Base-by-base conservation (phyloP, 2,888 invertebrate species). In the Tubulanus polymorphus region DNA sequence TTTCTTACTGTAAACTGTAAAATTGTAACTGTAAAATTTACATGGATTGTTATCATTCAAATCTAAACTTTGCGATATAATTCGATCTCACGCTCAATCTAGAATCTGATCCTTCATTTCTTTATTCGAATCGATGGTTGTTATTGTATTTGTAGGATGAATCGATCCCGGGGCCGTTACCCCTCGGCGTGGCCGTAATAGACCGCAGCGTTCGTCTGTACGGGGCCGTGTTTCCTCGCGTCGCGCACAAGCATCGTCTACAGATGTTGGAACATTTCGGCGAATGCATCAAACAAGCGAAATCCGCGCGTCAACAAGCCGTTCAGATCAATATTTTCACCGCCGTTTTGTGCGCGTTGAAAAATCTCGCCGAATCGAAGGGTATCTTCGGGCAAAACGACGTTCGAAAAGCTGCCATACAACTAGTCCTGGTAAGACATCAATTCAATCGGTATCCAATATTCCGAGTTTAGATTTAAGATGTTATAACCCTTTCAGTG, bases 211-310 rank as follows among this genome's bases (percentile, higher is more conserved):
- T 97, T 0, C 83, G 87, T 18, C 83, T 97, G 2, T 99, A 94
- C 81, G 97, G 96, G 25, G 87, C 89, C 67, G 90, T 97, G 60
- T 99, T 97, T 79, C 91, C 94, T 0, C 85, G 90, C 59, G 93
- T 97, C 15, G 91, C 94, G 28, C 73, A 78, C 64, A 99, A 97
- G 74, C 97, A 99, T 80, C 87, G 95, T 71, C 85, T 95, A 54
- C 97, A 99, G 83, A 94, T 99, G 89, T 81, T 99, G 51, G 93
- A 95, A 64, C 97, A 99, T 76, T 99, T 99, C 75, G 86, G 87
- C 25, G 96, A 96, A 75, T 95, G 94, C 75, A 91, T 96, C 66
- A 75, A 76, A 45, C 91, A 93, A 61, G 91, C 93, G 0, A 95
- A 95, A 74, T 92, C 92, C 12, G 86, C 88, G 0, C 85, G 95